Evolutionary conservation across 1,140 invertebrate genomes (phyloP).

Genomic region (Daktulosphaira vitifoliae): DNA sequence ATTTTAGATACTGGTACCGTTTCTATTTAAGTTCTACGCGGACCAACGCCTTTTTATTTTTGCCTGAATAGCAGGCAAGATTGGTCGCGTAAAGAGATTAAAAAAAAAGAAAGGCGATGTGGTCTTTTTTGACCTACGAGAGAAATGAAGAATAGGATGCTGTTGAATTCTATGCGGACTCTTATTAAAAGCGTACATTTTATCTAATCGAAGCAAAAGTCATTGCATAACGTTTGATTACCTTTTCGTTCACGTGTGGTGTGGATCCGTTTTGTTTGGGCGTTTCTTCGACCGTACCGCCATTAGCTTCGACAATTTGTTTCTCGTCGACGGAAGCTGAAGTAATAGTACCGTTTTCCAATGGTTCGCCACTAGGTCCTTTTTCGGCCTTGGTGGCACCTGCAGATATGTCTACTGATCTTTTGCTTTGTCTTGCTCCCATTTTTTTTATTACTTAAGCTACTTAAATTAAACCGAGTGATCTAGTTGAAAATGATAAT

Average conservation of each 20-base stretch:
- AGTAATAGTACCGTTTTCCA: slow-evolving; percentile 28
- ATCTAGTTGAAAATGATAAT: not conserved
- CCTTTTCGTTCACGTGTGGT: slow-evolving; percentile 16
- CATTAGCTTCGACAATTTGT: slow-evolving; percentile 5
- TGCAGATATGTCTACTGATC: slow-evolving; percentile 73
- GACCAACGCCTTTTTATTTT: too few species aligned
- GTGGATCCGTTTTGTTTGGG: slow-evolving; percentile 18
- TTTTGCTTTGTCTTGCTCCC: slow-evolving; percentile 74
- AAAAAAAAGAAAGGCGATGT: too few species aligned
- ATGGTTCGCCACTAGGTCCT: slow-evolving; percentile 45
- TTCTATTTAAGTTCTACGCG: too few species aligned
- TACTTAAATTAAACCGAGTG: not conserved
- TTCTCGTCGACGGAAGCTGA: slow-evolving; percentile 12
- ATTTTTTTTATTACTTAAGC: slow-evolving; percentile 46
- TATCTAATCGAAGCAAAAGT: too few species aligned
- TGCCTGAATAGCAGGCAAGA: too few species aligned
- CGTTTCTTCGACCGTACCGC: slow-evolving; percentile 2
- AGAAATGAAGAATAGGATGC: too few species aligned
- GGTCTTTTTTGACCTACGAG: too few species aligned
- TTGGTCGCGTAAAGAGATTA: too few species aligned
- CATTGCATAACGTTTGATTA: too few species aligned
- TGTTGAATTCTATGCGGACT: too few species aligned
- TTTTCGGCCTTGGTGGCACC: slow-evolving; percentile 63
- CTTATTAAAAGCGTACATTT: too few species aligned
- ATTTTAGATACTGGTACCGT: too few species aligned